Evolutionary conservation across 2,113 vertebrate genomes (phyloP).

Genomic region (Rhea americana): DNA sequence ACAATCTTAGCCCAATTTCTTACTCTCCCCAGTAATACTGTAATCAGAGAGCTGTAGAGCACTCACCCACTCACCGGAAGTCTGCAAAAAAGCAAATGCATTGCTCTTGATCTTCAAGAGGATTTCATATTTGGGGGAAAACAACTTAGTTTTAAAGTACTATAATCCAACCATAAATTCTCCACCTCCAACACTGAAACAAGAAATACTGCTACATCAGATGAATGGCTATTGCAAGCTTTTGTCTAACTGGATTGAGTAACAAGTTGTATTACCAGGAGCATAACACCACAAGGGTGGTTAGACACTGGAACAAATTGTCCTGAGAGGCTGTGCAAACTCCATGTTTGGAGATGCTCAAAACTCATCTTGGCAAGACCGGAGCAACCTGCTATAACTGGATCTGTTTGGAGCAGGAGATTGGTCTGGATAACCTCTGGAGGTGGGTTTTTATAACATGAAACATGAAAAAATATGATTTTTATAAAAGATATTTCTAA

Average conservation of each 20-base stretch:
- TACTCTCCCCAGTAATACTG: not conserved
- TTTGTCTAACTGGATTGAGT: not conserved
- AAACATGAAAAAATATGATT: too few species aligned
- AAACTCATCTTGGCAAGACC: not conserved
- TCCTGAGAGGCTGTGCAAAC: not conserved
- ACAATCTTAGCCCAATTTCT: not conserved
- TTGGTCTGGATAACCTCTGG: not conserved
- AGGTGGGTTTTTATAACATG: not conserved
- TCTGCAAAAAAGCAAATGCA: not conserved
- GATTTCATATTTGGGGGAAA: not conserved
- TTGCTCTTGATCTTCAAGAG: not conserved
- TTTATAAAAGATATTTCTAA: not conserved
- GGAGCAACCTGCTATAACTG: not conserved
- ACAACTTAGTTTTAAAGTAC: not conserved
- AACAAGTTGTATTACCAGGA: not conserved
- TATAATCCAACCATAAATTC: not conserved
- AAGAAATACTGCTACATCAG: rapidly evolving
- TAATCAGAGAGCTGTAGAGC: not conserved
- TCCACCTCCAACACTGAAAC: not conserved
- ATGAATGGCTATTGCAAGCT: not conserved
- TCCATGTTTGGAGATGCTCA: not conserved
- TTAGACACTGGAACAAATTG: not conserved
- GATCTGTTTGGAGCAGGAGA: not conserved
- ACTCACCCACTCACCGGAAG: not conserved
- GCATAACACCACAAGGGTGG: not conserved